Conservation (phyloP, 2,113 vertebrate species). For the Baryphthengus martii region DNA sequence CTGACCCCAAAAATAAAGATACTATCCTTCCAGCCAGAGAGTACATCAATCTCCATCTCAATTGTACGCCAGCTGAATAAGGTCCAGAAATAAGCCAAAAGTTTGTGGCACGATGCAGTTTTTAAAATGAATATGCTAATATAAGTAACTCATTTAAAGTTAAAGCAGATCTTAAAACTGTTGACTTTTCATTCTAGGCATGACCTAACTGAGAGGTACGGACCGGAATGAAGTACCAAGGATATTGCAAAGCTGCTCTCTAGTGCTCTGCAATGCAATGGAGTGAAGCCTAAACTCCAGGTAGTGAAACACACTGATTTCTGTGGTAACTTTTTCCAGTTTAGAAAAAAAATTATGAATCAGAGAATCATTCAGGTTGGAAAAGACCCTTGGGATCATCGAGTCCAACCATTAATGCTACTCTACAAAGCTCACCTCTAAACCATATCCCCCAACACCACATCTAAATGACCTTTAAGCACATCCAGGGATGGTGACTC, state of each 20-base stretch:
- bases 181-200: not conserved
- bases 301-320: not conserved
- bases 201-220: not conserved
- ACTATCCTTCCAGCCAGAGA: not conserved
- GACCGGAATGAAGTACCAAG: not conserved
- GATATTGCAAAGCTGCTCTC: not conserved
- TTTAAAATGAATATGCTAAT: not conserved
- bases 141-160: slow-evolving; percentile 3
- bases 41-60: not conserved
- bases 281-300: not conserved
- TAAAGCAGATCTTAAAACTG: not conserved
- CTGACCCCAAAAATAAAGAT: slow-evolving; percentile 7
- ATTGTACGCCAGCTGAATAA: not conserved
- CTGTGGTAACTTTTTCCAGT: not conserved
- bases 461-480: not conserved
- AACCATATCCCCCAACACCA: not conserved
- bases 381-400: not conserved
- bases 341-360: not conserved
- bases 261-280: not conserved
- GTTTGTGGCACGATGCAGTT: not conserved
- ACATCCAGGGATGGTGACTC: not conserved
- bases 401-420: not conserved
- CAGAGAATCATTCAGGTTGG: not conserved
- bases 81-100: not conserved
- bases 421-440: not conserved